Percentiles rank a stretch among this genome's conserved stretches.
These are phyloP conservation scores for Blomia tropicalis DNA, from an alignment of 2,888 invertebrate genomes.

Conservation along the genomic window DNA sequence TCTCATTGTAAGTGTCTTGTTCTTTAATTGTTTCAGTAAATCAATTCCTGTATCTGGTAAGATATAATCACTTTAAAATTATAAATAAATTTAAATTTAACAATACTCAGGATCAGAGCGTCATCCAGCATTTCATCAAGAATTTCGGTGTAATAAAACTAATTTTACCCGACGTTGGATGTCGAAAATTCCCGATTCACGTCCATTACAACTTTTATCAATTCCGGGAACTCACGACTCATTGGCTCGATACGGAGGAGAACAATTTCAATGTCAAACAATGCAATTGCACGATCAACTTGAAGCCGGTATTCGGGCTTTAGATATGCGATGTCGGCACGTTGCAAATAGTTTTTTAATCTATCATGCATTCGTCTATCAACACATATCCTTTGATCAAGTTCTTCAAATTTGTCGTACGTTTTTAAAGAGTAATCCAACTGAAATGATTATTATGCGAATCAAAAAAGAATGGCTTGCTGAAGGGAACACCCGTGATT, in stretches of 20 bases:
- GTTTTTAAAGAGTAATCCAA: conserved; percentile 13
- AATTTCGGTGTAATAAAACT: neutral
- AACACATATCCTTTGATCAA: conserved; percentile 2
- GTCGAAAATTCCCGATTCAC: neutral
- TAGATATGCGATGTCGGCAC: conserved; percentile 24
- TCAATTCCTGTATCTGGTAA: too few relatives aligned
- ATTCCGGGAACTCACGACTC: conserved; percentile 23
- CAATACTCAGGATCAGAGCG: too few relatives aligned
- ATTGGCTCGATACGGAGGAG: conserved; percentile 18
- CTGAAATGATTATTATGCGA: conserved; percentile 15
- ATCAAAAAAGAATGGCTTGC: conserved; percentile 9
- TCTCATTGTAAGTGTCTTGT: too few relatives aligned
- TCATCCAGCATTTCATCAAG: neutral
- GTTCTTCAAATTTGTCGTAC: neutral
- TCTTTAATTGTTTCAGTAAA: too few relatives aligned
- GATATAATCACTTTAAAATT: too few relatives aligned
- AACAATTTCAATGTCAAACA: conserved; percentile 9
- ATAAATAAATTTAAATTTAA: too few relatives aligned
- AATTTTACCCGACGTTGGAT: conserved; percentile 13
- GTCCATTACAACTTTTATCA: neutral
- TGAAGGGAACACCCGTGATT: neutral
- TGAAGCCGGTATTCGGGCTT: conserved; percentile 16
- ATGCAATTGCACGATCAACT: neutral
- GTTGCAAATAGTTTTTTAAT: conserved; percentile 4
- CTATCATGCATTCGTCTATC: conserved; percentile 5